Evolutionary conservation across 2,797 vertebrate genomes (phyloP).

Genomic region (Melanotaenia trifasciata): DNA sequence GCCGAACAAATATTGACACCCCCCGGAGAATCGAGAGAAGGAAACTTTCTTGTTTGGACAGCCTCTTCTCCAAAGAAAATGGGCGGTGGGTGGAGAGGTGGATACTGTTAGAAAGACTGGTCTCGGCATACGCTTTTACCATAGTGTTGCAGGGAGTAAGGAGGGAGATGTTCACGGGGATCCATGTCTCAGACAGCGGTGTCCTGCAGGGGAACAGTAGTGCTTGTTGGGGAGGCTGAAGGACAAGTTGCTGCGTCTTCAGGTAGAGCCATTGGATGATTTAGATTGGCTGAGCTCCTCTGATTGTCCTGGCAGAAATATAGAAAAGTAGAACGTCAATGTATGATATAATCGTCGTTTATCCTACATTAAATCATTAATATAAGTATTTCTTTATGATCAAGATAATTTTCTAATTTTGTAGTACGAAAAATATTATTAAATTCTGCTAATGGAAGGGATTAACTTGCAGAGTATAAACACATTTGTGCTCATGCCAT

Average conservation of each 20-base stretch:
- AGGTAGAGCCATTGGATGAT: slow-evolving; percentile 71
- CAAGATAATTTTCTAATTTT: slow-evolving; percentile 11
- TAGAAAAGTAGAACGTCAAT: slow-evolving; percentile 25
- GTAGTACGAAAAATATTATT: slow-evolving; percentile 5
- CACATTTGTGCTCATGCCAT: slow-evolving; percentile 1
- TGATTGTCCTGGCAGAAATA: slow-evolving; percentile 59
- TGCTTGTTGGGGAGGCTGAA: slow-evolving; percentile 32
- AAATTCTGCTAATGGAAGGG: neutral
- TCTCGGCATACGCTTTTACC: slow-evolving; percentile 65
- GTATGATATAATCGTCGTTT: neutral
- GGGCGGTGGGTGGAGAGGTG: slow-evolving; percentile 48
- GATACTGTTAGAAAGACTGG: slow-evolving; percentile 51
- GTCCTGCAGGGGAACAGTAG: slow-evolving; percentile 37
- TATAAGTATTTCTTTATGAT: neutral
- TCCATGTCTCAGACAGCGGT: slow-evolving; percentile 61
- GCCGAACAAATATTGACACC: slow-evolving; percentile 48
- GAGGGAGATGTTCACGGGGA: slow-evolving; percentile 46
- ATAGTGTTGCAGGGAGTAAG: slow-evolving; percentile 67
- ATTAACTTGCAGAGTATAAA: neutral
- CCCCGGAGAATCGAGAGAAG: slow-evolving; percentile 47
- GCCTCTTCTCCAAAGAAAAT: slow-evolving; percentile 57
- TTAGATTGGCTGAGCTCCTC: slow-evolving; percentile 26
- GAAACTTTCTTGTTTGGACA: slow-evolving; percentile 48
- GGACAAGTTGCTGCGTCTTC: slow-evolving; percentile 52
- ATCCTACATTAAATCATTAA: slow-evolving; percentile 30